Evolutionary conservation across 1,140 invertebrate species (phyloP).

Genomic region (Bombus pyrosoma): DNA sequence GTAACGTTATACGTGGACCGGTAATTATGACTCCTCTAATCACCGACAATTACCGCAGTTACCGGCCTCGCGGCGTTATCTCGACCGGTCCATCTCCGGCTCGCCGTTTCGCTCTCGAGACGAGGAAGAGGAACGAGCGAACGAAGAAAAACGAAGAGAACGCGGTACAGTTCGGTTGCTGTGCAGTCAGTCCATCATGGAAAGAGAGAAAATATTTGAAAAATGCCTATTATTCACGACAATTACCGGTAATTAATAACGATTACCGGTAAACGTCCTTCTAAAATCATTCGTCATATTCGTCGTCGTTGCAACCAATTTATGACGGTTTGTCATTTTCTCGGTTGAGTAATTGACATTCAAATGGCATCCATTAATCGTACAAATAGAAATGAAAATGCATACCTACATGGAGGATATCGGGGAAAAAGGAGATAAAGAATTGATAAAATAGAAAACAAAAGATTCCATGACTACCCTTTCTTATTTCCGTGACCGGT

Average conservation of each 20-base stretch:
- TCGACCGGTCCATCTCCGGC: conserved; percentile 76
- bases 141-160: conserved; percentile 26
- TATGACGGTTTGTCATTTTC: too few relatives aligned
- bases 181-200: conserved; percentile 47
- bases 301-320: too few relatives aligned
- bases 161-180: conserved; percentile 26
- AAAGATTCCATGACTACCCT: background rate
- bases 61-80: conserved; percentile 76
- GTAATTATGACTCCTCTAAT: conserved; percentile 81
- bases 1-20: conserved; percentile 76
- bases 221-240: conserved; percentile 11
- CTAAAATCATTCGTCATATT: conserved; percentile 38
- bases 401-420: background rate
- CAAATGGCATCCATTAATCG: background rate
- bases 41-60: conserved; percentile 79
- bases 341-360: background rate
- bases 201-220: conserved; percentile 18
- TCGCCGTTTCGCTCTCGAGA: conserved; percentile 18
- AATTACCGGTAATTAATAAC: conserved; percentile 52
- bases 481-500: conserved; percentile 32
- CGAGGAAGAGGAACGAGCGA: conserved; percentile 38
- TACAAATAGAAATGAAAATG: background rate
- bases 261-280: conserved; percentile 40
- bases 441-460: background rate
- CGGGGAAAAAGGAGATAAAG: too few relatives aligned